Evolutionary conservation across 2,888 invertebrate genomes (phyloP), one percentile per base, ranked within the genome.

Genomic region (Melinaea marsaeus): DNA sequence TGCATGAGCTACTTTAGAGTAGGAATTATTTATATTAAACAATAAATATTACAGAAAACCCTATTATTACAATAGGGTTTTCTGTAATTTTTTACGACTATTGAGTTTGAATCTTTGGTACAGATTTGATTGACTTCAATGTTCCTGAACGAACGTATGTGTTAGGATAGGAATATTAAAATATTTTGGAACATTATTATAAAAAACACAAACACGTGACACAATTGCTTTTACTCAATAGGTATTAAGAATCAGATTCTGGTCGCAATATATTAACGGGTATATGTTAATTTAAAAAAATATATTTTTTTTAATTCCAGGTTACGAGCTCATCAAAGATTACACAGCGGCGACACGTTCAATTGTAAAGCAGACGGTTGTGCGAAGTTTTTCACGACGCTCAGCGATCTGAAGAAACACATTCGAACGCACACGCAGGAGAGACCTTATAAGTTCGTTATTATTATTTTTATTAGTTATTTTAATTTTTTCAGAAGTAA

Each of bases 391-490:
- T 98, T 98, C 84, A 98, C 98, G 7, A 98, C 98, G 22, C 91
- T 97, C 68, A 97, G 97, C 83, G 98, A 98, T 88, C 92, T 98
- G 74, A 96, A 97, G 88, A 98, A 98, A 92, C 98, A 98, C 83
- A 94, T 94, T 75, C 93, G 98, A 65, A 97, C 97, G 34, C 98
- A 98, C 79, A 97, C 98, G 13, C 95, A 97, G 81, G 97, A 98
- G 85, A 92, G 96, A 75, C 96, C 96, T 0, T 97, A 95, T 87
- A 96, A 94, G 95, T 95, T 88, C 89, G 93, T 92, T 47, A 48
- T 4, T 9, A 22, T 9, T 3, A 42, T 13, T 34, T 32, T 11
- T 51, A 13, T n/a, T 46, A n/a, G 11, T 51, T 51, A 32, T 9
- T 11, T 6, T 6, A 11, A 51, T 7, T 51, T 11, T 48, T 13